Conservation (phyloP, 2,113 vertebrate species). For the Pteropus alecto region DNA sequence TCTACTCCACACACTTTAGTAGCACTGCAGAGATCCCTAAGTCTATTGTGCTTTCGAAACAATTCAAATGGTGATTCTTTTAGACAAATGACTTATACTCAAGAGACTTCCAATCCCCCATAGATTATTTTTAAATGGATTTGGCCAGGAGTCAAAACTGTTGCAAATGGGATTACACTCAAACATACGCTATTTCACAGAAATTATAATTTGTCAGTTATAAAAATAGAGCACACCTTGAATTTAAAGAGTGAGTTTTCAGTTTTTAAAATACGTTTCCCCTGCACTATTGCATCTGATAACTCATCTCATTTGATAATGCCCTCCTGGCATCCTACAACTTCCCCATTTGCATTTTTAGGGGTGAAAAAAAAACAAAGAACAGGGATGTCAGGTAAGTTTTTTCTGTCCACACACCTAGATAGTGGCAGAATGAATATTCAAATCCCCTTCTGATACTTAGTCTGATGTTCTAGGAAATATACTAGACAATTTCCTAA, state of each 20-base stretch:
- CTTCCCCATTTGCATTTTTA: background rate
- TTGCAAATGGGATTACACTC: background rate
- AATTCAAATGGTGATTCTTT: background rate
- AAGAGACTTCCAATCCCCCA: background rate
- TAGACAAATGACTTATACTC: constrained; percentile 1
- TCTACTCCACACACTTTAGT: background rate
- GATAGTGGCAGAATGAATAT: background rate
- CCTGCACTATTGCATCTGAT: background rate
- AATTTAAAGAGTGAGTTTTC: constrained; percentile 17
- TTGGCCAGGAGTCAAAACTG: constrained; percentile 15
- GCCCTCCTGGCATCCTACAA: background rate
- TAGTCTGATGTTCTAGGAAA: background rate
- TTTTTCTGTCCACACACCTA: background rate
- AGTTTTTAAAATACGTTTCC: background rate
- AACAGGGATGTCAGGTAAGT: background rate
- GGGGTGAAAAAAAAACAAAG: background rate
- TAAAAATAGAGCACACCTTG: background rate
- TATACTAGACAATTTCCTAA: background rate
- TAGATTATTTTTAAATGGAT: constrained; percentile 39
- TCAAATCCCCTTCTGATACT: background rate
- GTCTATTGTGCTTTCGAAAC: background rate
- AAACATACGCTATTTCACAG: background rate
- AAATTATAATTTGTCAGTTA: constrained; percentile 27
- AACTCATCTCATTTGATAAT: background rate
- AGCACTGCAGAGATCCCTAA: background rate